Base-by-base conservation (phyloP, 92 coral and sea anemone species). In the Zoanthus gigantus region DNA sequence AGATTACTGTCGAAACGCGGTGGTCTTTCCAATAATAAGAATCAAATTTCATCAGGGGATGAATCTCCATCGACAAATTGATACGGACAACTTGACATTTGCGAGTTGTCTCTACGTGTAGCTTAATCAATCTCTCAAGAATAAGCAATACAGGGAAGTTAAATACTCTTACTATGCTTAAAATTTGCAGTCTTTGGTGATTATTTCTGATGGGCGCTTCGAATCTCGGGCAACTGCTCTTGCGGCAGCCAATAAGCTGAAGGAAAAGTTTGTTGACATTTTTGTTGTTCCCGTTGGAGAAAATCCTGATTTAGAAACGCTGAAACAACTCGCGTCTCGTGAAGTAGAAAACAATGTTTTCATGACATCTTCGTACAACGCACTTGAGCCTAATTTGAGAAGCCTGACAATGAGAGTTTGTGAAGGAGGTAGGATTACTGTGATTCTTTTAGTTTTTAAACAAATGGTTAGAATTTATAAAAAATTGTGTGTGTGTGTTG, bases 271-370 rank as follows among this genome's bases (percentile, higher is more conserved):
- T 69, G 89, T 90, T 0, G 94, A 94, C 67, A 74, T 96, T 61
- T 94, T 93, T 66, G 89, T 89, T 11, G 93, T 96, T n/a, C 86
- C 96, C 6, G 74, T 93, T 45, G 96, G 96, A 0, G 71, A 87
- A 5, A 88, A 93, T 58, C 92, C 94, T 34, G 96, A 96, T 60
- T 84, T 96, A 9, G 66, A 67, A 58, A 88, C 91, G 1, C 84
- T 94, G 44, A 89, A 82, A 57, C 87, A 92, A 79, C 76, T 96
- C 23, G 98, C 90, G 3, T 92, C 94, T 5, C 92, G 91, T 44
- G 93, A 94, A n/a, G 94, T 84, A 47, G 98, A 94, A 81, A 92
- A 92, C 82, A 93, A 96, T 76, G 92, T 96, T 16, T 96, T 94
- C 74, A 60, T 96, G 92, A 82, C 98, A 37, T 93, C 98, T 4